Conservation (phyloP, 2,113 vertebrate species). For the Urocolius indicus region DNA sequence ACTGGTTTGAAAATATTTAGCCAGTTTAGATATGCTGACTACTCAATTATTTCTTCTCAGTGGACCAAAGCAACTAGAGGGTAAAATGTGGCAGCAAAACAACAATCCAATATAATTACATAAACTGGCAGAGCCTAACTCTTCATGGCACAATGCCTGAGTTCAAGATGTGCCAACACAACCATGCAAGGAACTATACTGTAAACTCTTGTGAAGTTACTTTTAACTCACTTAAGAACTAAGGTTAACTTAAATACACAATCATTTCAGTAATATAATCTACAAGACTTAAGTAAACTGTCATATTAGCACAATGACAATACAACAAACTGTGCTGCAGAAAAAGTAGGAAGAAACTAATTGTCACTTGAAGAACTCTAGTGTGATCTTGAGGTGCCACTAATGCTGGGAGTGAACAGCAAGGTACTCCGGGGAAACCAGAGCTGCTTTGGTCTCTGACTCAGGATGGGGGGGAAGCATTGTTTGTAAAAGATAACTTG, state of each 20-base stretch:
- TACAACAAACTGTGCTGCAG: not conserved
- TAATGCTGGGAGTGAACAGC: not conserved
- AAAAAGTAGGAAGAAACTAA: not conserved
- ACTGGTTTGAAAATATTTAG: not conserved
- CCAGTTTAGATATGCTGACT: not conserved
- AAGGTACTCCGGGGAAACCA: not conserved
- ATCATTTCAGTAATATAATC: not conserved
- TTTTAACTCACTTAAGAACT: not conserved
- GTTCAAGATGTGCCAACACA: not conserved
- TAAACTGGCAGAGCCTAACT: not conserved
- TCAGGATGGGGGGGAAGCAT: fast-evolving
- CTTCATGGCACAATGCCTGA: not conserved
- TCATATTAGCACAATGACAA: not conserved
- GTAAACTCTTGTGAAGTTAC: not conserved
- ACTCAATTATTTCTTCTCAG: not conserved
- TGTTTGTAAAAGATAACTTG: not conserved
- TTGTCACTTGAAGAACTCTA: not conserved
- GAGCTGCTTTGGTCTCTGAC: not conserved
- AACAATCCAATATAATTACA: not conserved
- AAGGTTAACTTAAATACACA: not conserved
- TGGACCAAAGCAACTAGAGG: not conserved
- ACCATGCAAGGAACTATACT: not conserved
- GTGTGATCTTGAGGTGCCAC: not conserved
- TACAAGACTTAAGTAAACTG: not conserved
- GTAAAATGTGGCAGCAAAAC: not conserved